Conservation (phyloP, 2,113 vertebrate species). For the Epinephelus lanceolatus region DNA sequence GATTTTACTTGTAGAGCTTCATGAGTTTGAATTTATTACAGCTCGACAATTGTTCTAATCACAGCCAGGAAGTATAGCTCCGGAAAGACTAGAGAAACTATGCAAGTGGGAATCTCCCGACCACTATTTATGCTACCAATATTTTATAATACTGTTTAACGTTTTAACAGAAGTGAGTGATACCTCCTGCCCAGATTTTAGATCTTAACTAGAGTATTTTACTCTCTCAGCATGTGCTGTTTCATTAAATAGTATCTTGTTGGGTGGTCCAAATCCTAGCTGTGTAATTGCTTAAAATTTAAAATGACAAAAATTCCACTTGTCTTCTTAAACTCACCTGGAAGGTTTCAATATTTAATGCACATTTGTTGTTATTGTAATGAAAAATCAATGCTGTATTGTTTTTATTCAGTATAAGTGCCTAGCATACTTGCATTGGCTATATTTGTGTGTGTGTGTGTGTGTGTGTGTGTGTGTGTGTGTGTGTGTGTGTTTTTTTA, state of each 20-base stretch:
- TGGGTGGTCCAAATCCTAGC: background rate
- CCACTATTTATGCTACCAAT: background rate
- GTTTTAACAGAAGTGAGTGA: no score
- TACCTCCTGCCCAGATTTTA: background rate
- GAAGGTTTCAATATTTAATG: conserved; percentile 9
- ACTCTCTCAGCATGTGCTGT: background rate
- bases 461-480: no score
- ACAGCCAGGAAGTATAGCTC: background rate
- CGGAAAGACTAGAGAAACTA: conserved; percentile 2
- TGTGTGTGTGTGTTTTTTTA: background rate
- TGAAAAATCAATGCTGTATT: background rate
- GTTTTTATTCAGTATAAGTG: background rate
- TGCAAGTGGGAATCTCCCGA: background rate
- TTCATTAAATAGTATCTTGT: background rate
- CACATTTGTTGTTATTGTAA: background rate
- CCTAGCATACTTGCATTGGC: no score
- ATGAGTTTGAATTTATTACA: background rate
- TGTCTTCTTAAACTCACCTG: background rate
- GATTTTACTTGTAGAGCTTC: background rate
- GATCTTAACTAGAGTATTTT: background rate
- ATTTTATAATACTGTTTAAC: background rate
- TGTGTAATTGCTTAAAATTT: conserved; percentile 1
- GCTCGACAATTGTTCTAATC: background rate
- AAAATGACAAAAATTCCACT: background rate
- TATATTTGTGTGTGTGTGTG: background rate